Evolutionary conservation across 2,113 vertebrate genomes (phyloP), one percentile per base, ranked within the genome.

Genomic region (Paracanthobrama guichenoti): DNA sequence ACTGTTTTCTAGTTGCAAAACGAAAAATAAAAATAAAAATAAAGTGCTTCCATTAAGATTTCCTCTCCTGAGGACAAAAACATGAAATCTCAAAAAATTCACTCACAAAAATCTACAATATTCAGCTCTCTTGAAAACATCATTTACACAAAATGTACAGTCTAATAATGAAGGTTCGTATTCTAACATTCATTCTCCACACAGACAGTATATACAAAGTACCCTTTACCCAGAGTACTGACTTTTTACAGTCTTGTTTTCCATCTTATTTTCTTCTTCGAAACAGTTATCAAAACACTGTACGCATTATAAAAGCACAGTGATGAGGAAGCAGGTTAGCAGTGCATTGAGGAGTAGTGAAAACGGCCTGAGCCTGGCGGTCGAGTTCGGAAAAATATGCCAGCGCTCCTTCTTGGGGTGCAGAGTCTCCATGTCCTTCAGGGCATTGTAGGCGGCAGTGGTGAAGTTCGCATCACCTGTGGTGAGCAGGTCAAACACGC

Each of bases 391-490:
- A 91, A 96, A 98, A 59, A 99, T 97, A 91, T 95, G 97, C 97
- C 97, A 99, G 83, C 91, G 94, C 4, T 97, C 96, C 84, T 87
- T 95, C 77, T 95, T 93, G 0, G 97, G 97, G 87, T 99, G 97
- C 83, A 99, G 93, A 0, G 94, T 95, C 89, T 96, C 95, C 91
- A 99, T 94, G 67, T 99, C 98, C 89, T 95, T 96, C 92, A 96
- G 94, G 81, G 98, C 97, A 31, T 95, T 97, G 90, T 96, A 95
- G 46, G 97, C 97, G 0, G 97, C 97, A 7, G 95, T 93, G 0
- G 97, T 97, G 92, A 99, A 99, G 93, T 98, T 99, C 82, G 94
- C 93, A 0, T 99, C 98, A 0, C 97, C 97, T 0, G 97, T 99
- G 92, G 98, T 99, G 84, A 99, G 95, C 7, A 99, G 94, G 90